Conservation (phyloP, 1,140 invertebrate genomes). For the Drosophila funebris region DNA sequence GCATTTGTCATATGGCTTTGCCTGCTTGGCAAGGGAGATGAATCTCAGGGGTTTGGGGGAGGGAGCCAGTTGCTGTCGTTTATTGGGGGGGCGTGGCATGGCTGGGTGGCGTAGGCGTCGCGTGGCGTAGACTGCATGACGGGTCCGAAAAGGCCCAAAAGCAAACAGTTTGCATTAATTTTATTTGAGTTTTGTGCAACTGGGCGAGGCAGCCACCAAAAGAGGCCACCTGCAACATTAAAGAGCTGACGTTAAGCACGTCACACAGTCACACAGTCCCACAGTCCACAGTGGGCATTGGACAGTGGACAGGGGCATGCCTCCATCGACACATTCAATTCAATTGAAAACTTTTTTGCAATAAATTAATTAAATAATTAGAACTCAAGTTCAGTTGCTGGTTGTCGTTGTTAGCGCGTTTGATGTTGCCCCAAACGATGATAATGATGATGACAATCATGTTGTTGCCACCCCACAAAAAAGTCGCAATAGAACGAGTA, state of each 20-base stretch:
- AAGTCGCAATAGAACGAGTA: constrained; percentile 7
- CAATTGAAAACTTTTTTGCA: constrained; percentile 71
- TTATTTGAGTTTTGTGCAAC: constrained; percentile 71
- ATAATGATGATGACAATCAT: constrained; percentile 11
- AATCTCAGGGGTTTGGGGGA: not conserved
- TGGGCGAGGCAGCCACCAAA: constrained; percentile 65
- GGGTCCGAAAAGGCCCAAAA: too few relatives aligned
- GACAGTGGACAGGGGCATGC: not conserved
- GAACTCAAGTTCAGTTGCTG: constrained; percentile 71
- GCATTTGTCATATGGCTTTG: constrained; percentile 41
- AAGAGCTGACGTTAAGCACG: constrained; percentile 1
- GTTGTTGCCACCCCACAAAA: constrained; percentile 28
- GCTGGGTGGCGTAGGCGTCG: constrained; percentile 57
- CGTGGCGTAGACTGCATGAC: constrained; percentile 81
- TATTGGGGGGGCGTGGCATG: constrained; percentile 32
- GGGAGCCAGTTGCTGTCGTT: not conserved
- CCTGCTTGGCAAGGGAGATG: not conserved
- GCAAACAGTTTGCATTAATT: constrained; percentile 50
- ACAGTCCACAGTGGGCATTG: too few relatives aligned
- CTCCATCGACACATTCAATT: constrained; percentile 49
- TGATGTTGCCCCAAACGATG: constrained; percentile 12
- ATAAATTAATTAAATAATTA: constrained; percentile 82
- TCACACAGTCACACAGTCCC: too few relatives aligned
- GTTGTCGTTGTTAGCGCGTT: constrained; percentile 48
- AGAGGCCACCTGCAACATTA: constrained; percentile 69